These are phyloP conservation scores for Cynodonichthys magdalenae DNA, from an alignment of 2,797 vertebrate genomes.

Conservation along the genomic window DNA sequence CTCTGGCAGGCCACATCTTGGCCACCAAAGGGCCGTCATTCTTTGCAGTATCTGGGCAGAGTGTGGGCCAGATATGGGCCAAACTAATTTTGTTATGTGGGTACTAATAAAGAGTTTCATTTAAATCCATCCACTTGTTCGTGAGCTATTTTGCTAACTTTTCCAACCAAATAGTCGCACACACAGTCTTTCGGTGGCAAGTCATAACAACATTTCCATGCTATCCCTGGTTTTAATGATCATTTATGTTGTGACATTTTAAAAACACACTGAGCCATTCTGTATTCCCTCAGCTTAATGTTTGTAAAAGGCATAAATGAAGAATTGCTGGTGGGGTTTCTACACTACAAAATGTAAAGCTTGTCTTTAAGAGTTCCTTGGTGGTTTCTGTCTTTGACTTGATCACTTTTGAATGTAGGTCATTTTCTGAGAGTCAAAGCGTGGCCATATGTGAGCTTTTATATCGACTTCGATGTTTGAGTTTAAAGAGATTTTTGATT, in stretches of 20 bases:
- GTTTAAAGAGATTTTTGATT: conserved; percentile 33
- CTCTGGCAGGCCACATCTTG: too few species aligned
- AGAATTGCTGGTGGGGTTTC: conserved; percentile 10
- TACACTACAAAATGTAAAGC: conserved; percentile 22
- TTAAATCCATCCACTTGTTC: too few species aligned
- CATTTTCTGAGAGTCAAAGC: conserved; percentile 33
- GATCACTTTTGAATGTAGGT: conserved; percentile 42
- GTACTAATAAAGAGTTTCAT: too few species aligned
- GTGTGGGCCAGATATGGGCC: too few species aligned
- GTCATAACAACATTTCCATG: too few species aligned
- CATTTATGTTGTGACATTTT: background rate
- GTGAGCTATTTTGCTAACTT: too few species aligned
- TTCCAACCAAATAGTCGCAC: too few species aligned
- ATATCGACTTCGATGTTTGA: conserved; percentile 10
- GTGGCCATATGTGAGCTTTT: conserved; percentile 17
- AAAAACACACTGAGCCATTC: conserved; percentile 12
- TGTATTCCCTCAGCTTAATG: conserved; percentile 8
- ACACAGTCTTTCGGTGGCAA: too few species aligned
- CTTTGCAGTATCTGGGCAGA: too few species aligned
- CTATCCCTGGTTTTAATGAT: background rate
- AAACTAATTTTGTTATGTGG: too few species aligned
- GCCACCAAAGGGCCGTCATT: too few species aligned
- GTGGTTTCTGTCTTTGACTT: conserved; percentile 29
- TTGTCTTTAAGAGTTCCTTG: conserved; percentile 17
- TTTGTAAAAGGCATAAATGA: background rate